Evolutionary conservation across 2,797 vertebrate genomes (phyloP).

Genomic region (Coregonus ussuriensis): DNA sequence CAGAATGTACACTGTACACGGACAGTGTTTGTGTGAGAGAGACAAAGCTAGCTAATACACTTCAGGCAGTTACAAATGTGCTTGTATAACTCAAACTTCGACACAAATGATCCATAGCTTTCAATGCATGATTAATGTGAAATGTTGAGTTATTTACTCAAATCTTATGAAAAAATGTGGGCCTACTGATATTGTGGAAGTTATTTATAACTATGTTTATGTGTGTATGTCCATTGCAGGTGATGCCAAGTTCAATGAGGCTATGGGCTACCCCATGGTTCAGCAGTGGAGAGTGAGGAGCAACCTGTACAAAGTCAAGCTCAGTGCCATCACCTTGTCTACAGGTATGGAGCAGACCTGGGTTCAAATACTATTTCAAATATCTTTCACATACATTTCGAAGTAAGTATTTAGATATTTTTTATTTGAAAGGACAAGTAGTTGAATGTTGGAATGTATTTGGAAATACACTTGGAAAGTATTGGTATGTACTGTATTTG

Average conservation of each 20-base stretch:
- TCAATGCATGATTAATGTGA: not conserved
- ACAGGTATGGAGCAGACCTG: constrained; percentile 77
- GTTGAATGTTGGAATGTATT: too few relatives aligned
- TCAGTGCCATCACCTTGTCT: constrained; percentile 93
- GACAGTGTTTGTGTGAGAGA: constrained; percentile 2
- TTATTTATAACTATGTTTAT: not conserved
- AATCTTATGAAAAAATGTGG: not conserved
- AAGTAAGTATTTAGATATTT: too few relatives aligned
- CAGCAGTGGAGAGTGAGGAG: constrained; percentile 96
- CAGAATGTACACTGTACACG: constrained; percentile 22
- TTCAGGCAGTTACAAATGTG: not conserved
- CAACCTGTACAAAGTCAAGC: constrained; percentile 96
- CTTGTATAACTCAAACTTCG: too few relatives aligned
- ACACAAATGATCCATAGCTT: not conserved
- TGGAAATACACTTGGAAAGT: too few relatives aligned
- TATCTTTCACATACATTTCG: too few relatives aligned
- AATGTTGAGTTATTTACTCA: not conserved
- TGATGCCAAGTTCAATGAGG: constrained; percentile 91
- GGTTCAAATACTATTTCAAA: too few relatives aligned
- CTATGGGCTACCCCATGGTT: constrained; percentile 95
- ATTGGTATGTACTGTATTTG: too few relatives aligned
- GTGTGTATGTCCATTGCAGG: constrained; percentile 67
- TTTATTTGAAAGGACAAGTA: too few relatives aligned
- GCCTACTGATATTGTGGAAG: not conserved
- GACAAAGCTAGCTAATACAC: not conserved